Percentiles rank a stretch among this genome's conserved stretches.
phyloP scores from a whole-genome alignment of 1,140 invertebrate genomes.

The Cydia splendana region DNA sequence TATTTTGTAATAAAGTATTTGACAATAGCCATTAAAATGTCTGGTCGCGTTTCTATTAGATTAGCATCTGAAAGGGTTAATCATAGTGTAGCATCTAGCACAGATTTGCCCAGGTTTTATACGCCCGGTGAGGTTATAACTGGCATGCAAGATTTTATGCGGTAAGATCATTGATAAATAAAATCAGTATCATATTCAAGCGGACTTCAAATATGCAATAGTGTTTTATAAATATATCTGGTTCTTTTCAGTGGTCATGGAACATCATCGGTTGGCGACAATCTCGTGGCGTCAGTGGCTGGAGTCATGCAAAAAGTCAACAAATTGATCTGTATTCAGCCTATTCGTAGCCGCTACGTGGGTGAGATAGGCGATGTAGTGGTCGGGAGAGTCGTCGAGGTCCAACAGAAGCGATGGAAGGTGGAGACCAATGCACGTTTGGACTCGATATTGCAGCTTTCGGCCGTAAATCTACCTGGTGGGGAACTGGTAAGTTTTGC shows the following conservation, averaged over 20 bases:
- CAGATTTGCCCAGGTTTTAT: slow-evolving; percentile 84
- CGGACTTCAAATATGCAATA: no score
- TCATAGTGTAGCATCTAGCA: slow-evolving; percentile 79
- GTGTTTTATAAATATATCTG: slow-evolving; percentile 20
- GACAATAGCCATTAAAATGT: slow-evolving; percentile 61
- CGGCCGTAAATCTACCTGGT: slow-evolving; percentile 97
- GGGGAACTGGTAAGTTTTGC: slow-evolving; percentile 90
- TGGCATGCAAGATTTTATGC: slow-evolving; percentile 91
- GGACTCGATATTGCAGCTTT: slow-evolving; percentile 93
- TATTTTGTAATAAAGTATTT: not conserved
- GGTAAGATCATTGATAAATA: slow-evolving; percentile 77
- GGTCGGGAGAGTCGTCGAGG: slow-evolving; percentile 95
- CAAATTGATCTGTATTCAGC: slow-evolving; percentile 94
- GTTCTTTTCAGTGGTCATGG: slow-evolving; percentile 92
- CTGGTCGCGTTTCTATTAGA: slow-evolving; percentile 77
- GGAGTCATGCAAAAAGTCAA: slow-evolving; percentile 97
- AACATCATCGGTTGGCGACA: slow-evolving; percentile 92
- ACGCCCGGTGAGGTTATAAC: slow-evolving; percentile 94
- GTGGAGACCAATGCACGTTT: slow-evolving; percentile 96
- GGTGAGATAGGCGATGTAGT: slow-evolving; percentile 99
- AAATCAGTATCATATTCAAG: slow-evolving; percentile 33
- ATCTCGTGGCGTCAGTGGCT: slow-evolving; percentile 94
- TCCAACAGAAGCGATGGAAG: slow-evolving; percentile 96
- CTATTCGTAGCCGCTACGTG: slow-evolving; percentile 93
- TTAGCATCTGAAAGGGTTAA: slow-evolving; percentile 81